Percentiles rank a stretch among this genome's conserved stretches.
These are phyloP conservation scores for Megamerina dolium DNA, from an alignment of 2,888 invertebrate species.

Conservation along the genomic window DNA sequence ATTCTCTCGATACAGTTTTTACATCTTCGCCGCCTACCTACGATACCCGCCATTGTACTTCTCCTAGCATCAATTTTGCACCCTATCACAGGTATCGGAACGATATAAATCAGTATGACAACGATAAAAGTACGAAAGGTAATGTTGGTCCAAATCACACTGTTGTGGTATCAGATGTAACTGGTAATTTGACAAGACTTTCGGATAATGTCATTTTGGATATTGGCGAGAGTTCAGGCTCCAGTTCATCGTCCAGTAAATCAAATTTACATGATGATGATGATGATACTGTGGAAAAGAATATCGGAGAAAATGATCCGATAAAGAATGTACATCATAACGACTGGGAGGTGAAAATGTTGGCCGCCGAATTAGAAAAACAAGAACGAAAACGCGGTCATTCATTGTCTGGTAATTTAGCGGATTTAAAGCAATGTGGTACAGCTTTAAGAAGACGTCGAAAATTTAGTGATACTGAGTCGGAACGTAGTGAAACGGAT, in stretches of 20 bases:
- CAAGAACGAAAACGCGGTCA: constrained; percentile 49
- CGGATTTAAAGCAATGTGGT: constrained; percentile 33
- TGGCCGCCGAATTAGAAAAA: constrained; percentile 66
- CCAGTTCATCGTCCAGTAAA: constrained; percentile 41
- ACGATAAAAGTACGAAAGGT: constrained; percentile 12
- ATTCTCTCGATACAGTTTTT: constrained; percentile 63
- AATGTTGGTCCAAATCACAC: constrained; percentile 16
- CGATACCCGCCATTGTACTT: constrained; percentile 32
- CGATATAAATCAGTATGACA: constrained; percentile 4
- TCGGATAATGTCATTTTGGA: constrained; percentile 47
- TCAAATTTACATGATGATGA: constrained; percentile 33
- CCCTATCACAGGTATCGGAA: constrained; percentile 27
- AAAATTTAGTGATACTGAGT: constrained; percentile 46
- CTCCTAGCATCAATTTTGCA: constrained; percentile 32
- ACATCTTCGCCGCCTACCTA: constrained; percentile 55
- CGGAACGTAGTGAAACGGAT: constrained; percentile 45
- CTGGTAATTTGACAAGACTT: constrained; percentile 50
- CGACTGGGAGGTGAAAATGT: constrained; percentile 74
- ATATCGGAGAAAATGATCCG: constrained; percentile 24
- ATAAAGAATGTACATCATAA: constrained; percentile 44
- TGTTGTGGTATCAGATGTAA: constrained; percentile 37
- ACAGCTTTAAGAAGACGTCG: constrained; percentile 35
- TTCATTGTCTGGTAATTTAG: constrained; percentile 38
- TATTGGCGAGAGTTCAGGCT: constrained; percentile 43
- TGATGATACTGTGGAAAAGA: constrained; percentile 34